phyloP scores from a whole-genome alignment of 1,140 invertebrate genomes.

The Protaetia brevitarsis region DNA sequence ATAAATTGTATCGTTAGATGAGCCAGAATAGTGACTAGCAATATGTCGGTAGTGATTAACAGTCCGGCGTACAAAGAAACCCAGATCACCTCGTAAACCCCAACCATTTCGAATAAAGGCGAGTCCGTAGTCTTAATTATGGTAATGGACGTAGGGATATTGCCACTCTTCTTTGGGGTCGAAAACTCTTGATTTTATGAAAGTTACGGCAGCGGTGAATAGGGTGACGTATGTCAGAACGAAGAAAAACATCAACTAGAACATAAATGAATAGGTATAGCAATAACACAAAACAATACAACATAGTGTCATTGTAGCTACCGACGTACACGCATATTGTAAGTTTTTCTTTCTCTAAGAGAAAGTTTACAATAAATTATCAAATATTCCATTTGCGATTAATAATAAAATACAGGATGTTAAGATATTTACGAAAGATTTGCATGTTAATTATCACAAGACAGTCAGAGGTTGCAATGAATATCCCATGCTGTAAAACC shows the following conservation, averaged over 20 bases:
- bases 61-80: slow-evolving; percentile 5
- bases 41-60: slow-evolving; percentile 19
- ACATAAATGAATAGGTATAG: too few species aligned
- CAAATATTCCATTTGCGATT: too few species aligned
- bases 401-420: too few species aligned
- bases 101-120: slow-evolving; percentile 21
- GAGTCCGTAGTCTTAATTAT: neutral
- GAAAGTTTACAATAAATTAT: too few species aligned
- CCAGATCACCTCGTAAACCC: slow-evolving; percentile 18
- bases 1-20: slow-evolving; percentile 27
- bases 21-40: slow-evolving; percentile 22
- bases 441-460: too few species aligned
- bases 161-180: slow-evolving; percentile 17
- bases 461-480: too few species aligned
- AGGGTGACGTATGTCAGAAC: neutral
- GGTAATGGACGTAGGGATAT: slow-evolving; percentile 23
- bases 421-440: too few species aligned
- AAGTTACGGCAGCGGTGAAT: neutral
- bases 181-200: neutral
- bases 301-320: too few species aligned
- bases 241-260: slow-evolving; percentile 21
- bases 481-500: too few species aligned
- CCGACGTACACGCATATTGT: too few species aligned
- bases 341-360: too few species aligned
- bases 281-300: too few species aligned